phyloP scores from a whole-genome alignment of 2,797 vertebrate genomes.

The Lagorchestes hirsutus region DNA sequence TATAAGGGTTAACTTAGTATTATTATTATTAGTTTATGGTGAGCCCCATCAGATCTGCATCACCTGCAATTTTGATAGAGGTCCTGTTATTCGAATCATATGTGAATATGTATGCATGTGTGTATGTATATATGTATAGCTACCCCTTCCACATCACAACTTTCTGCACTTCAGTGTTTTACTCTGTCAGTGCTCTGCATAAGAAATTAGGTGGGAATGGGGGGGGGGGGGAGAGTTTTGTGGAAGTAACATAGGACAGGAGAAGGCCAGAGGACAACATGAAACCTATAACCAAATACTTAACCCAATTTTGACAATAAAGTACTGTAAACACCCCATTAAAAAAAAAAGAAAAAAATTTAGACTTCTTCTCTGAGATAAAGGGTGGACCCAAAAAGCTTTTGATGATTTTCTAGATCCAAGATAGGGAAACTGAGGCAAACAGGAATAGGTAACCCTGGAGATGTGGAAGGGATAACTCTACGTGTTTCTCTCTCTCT shows the following conservation, averaged over 20 bases:
- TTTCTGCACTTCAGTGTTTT: neutral
- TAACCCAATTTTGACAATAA: neutral
- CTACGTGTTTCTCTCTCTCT: too few relatives aligned
- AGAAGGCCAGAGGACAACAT: neutral
- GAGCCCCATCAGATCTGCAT: too few relatives aligned
- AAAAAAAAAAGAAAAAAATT: neutral
- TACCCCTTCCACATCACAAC: neutral
- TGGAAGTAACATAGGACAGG: too few relatives aligned
- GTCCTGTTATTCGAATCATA: neutral
- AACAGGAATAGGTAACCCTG: too few relatives aligned
- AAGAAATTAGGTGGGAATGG: neutral
- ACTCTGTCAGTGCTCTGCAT: neutral
- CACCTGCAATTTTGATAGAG: neutral
- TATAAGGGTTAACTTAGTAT: neutral
- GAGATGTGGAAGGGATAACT: neutral
- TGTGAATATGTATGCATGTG: too few relatives aligned
- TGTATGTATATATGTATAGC: neutral
- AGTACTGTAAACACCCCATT: neutral
- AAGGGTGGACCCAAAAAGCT: neutral
- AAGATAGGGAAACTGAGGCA: too few relatives aligned
- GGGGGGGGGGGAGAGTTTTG: neutral
- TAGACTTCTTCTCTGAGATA: neutral
- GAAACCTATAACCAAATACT: neutral
- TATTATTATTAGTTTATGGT: neutral
- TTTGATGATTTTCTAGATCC: neutral